A percentile compares a stretch with the other conserved stretches of the same genome.
phyloP scores from a whole-genome alignment of 2,113 vertebrate genomes.

The Pseudopodoces humilis region DNA sequence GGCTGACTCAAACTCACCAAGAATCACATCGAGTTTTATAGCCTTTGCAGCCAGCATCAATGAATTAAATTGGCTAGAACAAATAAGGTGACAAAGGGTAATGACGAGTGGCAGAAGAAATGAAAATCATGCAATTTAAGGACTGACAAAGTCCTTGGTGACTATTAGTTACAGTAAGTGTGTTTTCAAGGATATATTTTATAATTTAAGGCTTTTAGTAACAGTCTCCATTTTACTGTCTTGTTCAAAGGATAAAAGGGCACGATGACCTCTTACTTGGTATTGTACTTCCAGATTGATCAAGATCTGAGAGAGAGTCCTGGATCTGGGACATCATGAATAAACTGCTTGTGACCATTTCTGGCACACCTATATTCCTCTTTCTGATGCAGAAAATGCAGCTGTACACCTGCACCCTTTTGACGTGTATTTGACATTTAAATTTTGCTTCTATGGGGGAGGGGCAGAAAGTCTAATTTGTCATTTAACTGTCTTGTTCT shows the following conservation, averaged over 20 bases:
- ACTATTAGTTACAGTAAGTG: constrained; percentile 16
- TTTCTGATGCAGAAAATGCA: not conserved
- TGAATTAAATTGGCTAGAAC: constrained; percentile 77
- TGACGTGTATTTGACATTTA: not conserved
- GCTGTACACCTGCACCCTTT: not conserved
- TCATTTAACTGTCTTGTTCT: not conserved
- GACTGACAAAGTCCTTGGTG: constrained; percentile 13
- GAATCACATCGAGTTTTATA: constrained; percentile 52
- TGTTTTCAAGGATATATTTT: constrained; percentile 28
- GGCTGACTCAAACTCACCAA: constrained; percentile 46
- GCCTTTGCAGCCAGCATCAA: constrained; percentile 64
- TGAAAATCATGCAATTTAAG: constrained; percentile 41
- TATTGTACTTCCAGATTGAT: not conserved
- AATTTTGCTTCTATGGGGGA: not conserved
- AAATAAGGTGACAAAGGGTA: constrained; percentile 73
- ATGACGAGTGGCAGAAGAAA: constrained; percentile 65
- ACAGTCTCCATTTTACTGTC: not conserved
- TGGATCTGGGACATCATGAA: not conserved
- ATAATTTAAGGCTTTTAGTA: constrained; percentile 1
- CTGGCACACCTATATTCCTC: not conserved
- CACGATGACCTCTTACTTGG: not conserved
- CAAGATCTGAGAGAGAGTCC: not conserved
- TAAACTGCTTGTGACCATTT: not conserved
- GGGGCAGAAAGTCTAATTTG: not conserved
- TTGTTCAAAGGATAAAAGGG: not conserved